Conservation (phyloP, 2,113 vertebrate genomes). For the Carlito syrichta region DNA sequence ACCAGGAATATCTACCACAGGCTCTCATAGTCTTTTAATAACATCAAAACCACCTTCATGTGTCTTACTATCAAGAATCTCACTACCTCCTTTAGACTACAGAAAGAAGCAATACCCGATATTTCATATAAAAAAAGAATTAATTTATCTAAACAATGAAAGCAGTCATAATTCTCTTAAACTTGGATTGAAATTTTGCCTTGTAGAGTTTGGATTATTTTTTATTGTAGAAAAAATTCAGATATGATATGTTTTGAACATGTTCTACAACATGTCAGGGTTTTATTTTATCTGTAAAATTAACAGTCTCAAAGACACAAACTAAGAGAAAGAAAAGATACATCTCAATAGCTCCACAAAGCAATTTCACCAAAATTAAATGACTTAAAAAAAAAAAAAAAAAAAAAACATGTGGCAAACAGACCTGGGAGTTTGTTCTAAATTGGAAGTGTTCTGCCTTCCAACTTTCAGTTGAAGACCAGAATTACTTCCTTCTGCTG, state of each 20-base stretch:
- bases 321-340: neutral
- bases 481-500: slow-evolving; percentile 34
- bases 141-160: neutral
- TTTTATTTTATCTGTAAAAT: slow-evolving; percentile 26
- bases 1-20: neutral
- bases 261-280: neutral
- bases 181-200: neutral
- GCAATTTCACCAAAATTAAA: slow-evolving; percentile 36
- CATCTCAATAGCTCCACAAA: neutral
- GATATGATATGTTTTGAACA: neutral
- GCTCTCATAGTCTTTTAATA: neutral
- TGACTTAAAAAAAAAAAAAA: neutral
- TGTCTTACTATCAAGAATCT: neutral
- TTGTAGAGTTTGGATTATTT: neutral
- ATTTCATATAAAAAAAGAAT: neutral
- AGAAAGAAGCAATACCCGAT: neutral
- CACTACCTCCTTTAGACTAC: neutral
- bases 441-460: slow-evolving; percentile 17
- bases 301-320: neutral
- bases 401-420: neutral
- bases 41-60: neutral
- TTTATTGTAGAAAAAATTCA: neutral
- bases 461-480: neutral
- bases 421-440: neutral
- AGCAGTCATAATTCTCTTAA: neutral